Conservation (phyloP, 2,888 invertebrate species). For the Heliconius ethilla region DNA sequence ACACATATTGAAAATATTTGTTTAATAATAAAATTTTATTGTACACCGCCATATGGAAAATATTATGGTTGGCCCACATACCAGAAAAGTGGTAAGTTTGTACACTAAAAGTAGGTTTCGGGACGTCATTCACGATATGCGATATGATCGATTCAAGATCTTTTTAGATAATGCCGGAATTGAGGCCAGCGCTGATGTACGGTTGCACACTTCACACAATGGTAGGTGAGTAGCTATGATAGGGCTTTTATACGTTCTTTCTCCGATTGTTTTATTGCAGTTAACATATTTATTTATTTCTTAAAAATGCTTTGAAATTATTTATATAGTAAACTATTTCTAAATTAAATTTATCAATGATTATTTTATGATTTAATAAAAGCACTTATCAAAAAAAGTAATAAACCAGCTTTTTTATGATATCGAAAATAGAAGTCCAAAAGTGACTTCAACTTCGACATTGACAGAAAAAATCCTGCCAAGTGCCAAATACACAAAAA, state of each 20-base stretch:
- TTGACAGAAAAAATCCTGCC: constrained; percentile 71
- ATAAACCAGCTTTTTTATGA: constrained; percentile 26
- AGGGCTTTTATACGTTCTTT: constrained; percentile 17
- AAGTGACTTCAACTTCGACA: constrained; percentile 59
- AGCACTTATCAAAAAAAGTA: too few species aligned
- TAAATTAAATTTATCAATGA: background rate
- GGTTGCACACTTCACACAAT: constrained; percentile 47
- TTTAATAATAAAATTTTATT: background rate
- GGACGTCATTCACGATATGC: constrained; percentile 59
- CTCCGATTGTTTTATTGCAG: background rate
- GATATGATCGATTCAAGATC: constrained; percentile 61
- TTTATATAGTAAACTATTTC: background rate
- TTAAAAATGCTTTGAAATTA: background rate
- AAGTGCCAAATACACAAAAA: constrained; percentile 76
- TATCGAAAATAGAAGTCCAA: constrained; percentile 71
- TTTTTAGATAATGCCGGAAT: constrained; percentile 65
- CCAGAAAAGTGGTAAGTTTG: constrained; percentile 25
- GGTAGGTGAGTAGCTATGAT: constrained; percentile 8
- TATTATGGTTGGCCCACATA: constrained; percentile 20
- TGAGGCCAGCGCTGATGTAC: constrained; percentile 58
- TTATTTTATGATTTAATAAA: too few species aligned
- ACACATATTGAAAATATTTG: background rate
- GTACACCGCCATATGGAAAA: background rate
- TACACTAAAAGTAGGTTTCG: constrained; percentile 50
- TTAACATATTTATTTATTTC: background rate